Percentiles rank a stretch among this genome's conserved stretches.
These are phyloP conservation scores for Caenorhabditis japonica DNA, from an alignment of 2,888 invertebrate species.

Conservation along the genomic window DNA sequence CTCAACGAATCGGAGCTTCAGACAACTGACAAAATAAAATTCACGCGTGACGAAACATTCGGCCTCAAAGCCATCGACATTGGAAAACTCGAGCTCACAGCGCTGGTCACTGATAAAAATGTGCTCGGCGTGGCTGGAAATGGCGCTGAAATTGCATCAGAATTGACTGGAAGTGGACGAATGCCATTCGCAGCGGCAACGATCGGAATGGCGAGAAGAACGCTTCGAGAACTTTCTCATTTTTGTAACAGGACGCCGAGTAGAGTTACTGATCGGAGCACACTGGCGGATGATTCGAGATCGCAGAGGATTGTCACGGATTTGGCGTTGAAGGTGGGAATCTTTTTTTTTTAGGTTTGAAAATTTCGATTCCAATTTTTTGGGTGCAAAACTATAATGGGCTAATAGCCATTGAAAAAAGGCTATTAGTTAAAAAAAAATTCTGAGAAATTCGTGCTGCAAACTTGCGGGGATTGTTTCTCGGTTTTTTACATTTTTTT, in stretches of 20 bases:
- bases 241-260: constrained; percentile 59
- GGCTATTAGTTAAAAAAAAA: too few species aligned
- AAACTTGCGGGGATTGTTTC: too few species aligned
- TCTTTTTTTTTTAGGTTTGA: background rate
- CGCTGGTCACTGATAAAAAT: constrained; percentile 42
- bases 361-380: background rate
- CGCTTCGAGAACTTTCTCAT: constrained; percentile 52
- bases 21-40: constrained; percentile 55
- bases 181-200: constrained; percentile 60
- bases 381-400: too few species aligned
- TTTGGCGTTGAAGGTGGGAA: constrained; percentile 56
- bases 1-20: constrained; percentile 58
- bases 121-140: constrained; percentile 45
- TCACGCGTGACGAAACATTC: constrained; percentile 50
- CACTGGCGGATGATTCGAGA: constrained; percentile 42
- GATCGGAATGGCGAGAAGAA: constrained; percentile 55
- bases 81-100: constrained; percentile 48
- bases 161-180: constrained; percentile 53
- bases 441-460: too few species aligned
- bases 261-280: constrained; percentile 22
- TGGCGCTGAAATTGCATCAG: constrained; percentile 50
- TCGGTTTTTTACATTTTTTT: too few species aligned
- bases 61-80: constrained; percentile 63
- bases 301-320: constrained; percentile 57
- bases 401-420: too few species aligned